Percentiles rank a stretch among this genome's conserved stretches.
phyloP scores from a whole-genome alignment of 1,140 invertebrate species.

The Drosophila kurseongensis region DNA sequence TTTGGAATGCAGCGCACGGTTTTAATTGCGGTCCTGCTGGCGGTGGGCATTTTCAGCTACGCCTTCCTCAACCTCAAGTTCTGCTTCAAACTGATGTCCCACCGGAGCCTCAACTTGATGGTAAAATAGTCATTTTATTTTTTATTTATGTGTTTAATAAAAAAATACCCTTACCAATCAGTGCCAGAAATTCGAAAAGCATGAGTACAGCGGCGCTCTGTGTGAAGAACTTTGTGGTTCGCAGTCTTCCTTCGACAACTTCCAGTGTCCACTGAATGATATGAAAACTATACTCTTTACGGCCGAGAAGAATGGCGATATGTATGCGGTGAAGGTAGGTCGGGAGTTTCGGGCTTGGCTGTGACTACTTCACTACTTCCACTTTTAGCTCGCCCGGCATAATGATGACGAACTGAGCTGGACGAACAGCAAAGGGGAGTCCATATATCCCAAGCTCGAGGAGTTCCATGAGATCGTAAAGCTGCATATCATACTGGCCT shows the following conservation, averaged over 20 bases:
- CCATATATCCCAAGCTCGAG: conserved; percentile 73
- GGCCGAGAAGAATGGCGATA: conserved; percentile 75
- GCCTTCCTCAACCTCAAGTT: conserved; percentile 80
- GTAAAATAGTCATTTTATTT: conserved; percentile 29
- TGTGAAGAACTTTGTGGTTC: conserved; percentile 74
- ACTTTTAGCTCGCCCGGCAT: conserved; percentile 62
- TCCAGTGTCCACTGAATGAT: conserved; percentile 72
- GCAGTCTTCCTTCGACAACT: conserved; percentile 66
- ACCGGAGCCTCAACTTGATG: conserved; percentile 75
- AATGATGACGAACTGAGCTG: conserved; percentile 75
- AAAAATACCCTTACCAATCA: conserved; percentile 10
- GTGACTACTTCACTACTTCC: conserved; percentile 8
- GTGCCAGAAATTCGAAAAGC: conserved; percentile 73
- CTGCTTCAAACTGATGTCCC: conserved; percentile 80
- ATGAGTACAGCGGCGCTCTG: conserved; percentile 73
- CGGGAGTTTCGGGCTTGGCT: conserved; percentile 28
- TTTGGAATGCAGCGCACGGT: conserved; percentile 75
- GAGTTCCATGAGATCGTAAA: conserved; percentile 82
- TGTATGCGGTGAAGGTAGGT: conserved; percentile 79
- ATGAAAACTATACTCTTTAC: conserved; percentile 77
- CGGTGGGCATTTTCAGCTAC: conserved; percentile 72
- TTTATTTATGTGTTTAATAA: too few relatives aligned
- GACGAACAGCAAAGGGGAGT: conserved; percentile 66
- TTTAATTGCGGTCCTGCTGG: conserved; percentile 71
- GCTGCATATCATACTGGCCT: conserved; percentile 75